phyloP scores from a whole-genome alignment of 2,888 invertebrate genomes.

The Bellardia pandia region DNA sequence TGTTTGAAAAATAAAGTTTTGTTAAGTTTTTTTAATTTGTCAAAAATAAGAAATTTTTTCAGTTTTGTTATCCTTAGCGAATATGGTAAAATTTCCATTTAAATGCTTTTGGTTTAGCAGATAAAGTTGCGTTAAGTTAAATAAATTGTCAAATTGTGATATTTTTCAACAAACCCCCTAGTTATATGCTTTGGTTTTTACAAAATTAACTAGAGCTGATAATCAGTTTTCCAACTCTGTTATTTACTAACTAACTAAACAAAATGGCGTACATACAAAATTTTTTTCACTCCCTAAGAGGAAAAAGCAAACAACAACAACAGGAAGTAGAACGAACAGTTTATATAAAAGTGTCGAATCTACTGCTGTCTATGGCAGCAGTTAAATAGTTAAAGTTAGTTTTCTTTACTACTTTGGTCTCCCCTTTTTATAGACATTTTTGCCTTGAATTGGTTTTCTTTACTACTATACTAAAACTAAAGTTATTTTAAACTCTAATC shows the following conservation, averaged over 20 bases:
- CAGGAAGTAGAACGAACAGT: constrained; percentile 21
- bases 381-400: constrained; percentile 5
- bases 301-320: neutral
- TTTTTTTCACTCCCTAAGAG: too few relatives aligned
- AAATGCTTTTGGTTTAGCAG: too few relatives aligned
- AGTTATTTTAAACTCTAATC: neutral
- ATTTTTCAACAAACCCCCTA: too few relatives aligned
- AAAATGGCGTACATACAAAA: neutral
- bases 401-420: neutral
- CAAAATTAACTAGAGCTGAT: neutral
- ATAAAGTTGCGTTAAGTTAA: too few relatives aligned
- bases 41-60: too few relatives aligned
- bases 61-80: too few relatives aligned
- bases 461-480: neutral
- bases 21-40: too few relatives aligned
- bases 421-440: neutral
- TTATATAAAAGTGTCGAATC: neutral
- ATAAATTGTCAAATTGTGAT: too few relatives aligned
- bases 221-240: neutral
- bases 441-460: constrained; percentile 19
- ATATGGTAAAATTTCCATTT: too few relatives aligned
- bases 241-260: neutral
- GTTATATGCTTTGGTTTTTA: too few relatives aligned
- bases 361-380: neutral
- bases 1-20: too few relatives aligned